These are phyloP conservation scores for Sinonovacula constricta DNA, from an alignment of 1,140 invertebrate species.

Conservation along the genomic window DNA sequence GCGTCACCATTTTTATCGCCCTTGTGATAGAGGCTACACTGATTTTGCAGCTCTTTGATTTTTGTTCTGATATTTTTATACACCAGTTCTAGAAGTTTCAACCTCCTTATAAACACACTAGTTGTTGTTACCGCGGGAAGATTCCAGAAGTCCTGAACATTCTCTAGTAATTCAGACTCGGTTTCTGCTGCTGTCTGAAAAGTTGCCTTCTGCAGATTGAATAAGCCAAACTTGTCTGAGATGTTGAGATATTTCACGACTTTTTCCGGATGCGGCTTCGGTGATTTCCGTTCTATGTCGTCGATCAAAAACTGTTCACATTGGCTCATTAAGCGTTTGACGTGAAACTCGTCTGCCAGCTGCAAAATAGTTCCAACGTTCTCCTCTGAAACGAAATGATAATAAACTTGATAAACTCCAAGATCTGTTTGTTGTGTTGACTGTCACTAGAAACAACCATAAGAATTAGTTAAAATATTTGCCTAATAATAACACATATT, in stretches of 20 bases:
- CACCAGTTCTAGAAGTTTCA: slow-evolving; percentile 33
- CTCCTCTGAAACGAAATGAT: slow-evolving; percentile 12
- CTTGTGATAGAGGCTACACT: slow-evolving; percentile 47
- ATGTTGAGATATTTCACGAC: slow-evolving; percentile 30
- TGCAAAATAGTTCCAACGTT: slow-evolving; percentile 22
- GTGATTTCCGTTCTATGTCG: slow-evolving; percentile 3
- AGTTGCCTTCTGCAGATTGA: slow-evolving; percentile 18
- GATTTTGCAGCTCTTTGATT: slow-evolving; percentile 36
- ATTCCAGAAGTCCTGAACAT: slow-evolving; percentile 46
- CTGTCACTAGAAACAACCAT: no score
- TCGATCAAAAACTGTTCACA: slow-evolving; percentile 33
- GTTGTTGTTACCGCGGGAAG: slow-evolving; percentile 41
- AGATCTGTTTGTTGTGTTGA: no score
- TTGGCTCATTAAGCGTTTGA: slow-evolving; percentile 17
- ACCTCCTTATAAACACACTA: slow-evolving; percentile 43
- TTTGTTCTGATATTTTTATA: slow-evolving; percentile 8
- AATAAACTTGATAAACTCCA: no score
- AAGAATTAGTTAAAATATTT: no score
- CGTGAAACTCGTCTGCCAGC: slow-evolving; percentile 38
- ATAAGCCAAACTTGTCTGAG: slow-evolving; percentile 24
- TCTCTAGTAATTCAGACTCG: slow-evolving; percentile 35
- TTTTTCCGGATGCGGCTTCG: slow-evolving; percentile 30
- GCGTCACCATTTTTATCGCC: slow-evolving; percentile 10
- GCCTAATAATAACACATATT: no score
- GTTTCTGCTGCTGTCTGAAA: slow-evolving; percentile 40